phyloP scores from a whole-genome alignment of 2,888 invertebrate genomes.

The Catotricha subobsoleta region DNA sequence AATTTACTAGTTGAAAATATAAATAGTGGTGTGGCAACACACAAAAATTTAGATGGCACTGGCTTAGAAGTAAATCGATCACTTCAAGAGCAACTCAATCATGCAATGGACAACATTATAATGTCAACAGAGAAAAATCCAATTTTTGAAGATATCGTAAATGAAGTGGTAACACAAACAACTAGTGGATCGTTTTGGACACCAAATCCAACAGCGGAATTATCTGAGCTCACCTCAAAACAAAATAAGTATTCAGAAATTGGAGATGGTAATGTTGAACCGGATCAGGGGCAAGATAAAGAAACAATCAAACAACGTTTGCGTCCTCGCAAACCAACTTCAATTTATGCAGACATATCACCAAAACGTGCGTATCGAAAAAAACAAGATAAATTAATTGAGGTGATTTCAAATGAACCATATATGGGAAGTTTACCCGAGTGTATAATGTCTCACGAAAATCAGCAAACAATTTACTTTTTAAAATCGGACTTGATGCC shows the following conservation, averaged over 20 bases:
- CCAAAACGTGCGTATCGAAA: neutral
- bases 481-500: too few species aligned
- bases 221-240: too few species aligned
- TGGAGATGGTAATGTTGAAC: neutral
- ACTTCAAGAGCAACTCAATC: slow-evolving; percentile 16
- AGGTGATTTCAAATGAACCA: slow-evolving; percentile 5
- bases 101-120: slow-evolving; percentile 22
- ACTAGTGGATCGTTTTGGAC: neutral
- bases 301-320: neutral
- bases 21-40: slow-evolving; percentile 15
- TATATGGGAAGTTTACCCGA: too few species aligned
- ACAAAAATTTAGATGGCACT: too few species aligned
- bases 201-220: neutral
- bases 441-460: too few species aligned
- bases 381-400: too few species aligned
- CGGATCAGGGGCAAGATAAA: neutral
- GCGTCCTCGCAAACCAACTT: neutral
- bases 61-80: too few species aligned
- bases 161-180: slow-evolving; percentile 17
- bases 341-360: neutral
- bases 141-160: slow-evolving; percentile 22
- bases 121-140: slow-evolving; percentile 25
- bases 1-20: slow-evolving; percentile 22
- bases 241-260: too few species aligned
- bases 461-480: too few species aligned